These are phyloP conservation scores for Cotesia congregata DNA, from an alignment of 2,888 invertebrate genomes.

Conservation along the genomic window DNA sequence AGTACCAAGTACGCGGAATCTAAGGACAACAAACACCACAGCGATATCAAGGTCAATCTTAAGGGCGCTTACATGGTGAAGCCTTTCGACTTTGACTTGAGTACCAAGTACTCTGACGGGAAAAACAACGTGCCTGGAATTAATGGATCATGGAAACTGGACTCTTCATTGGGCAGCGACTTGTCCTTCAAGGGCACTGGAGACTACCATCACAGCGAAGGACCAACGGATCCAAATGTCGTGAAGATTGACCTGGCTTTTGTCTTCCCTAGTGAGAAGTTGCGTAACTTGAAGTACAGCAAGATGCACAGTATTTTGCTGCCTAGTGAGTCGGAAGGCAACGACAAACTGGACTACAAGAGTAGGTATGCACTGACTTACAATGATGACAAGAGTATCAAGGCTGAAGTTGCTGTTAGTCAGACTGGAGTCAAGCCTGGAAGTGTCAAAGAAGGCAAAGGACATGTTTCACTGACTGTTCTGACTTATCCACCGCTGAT, in stretches of 20 bases:
- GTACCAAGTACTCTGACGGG: slow-evolving; percentile 44
- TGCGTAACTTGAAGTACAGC: slow-evolving; percentile 74
- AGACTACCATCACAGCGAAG: slow-evolving; percentile 50
- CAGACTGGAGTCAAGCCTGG: slow-evolving; percentile 61
- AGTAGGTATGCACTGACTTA: slow-evolving; percentile 70
- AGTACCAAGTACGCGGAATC: slow-evolving; percentile 64
- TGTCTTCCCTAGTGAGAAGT: slow-evolving; percentile 74
- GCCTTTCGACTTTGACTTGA: slow-evolving; percentile 48
- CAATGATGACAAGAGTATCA: slow-evolving; percentile 73
- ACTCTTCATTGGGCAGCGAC: slow-evolving; percentile 56
- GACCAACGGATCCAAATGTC: slow-evolving; percentile 69
- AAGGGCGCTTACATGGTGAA: slow-evolving; percentile 52
- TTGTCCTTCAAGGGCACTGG: slow-evolving; percentile 50
- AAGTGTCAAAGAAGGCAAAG: slow-evolving; percentile 67
- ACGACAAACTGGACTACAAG: slow-evolving; percentile 60
- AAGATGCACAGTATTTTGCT: slow-evolving; percentile 64
- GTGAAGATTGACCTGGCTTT: slow-evolving; percentile 72
- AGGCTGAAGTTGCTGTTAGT: slow-evolving; percentile 63
- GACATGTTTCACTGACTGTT: slow-evolving; percentile 69
- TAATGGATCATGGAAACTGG: slow-evolving; percentile 47
- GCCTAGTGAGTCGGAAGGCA: slow-evolving; percentile 54
- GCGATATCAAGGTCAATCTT: slow-evolving; percentile 52
- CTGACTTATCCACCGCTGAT: slow-evolving; percentile 72
- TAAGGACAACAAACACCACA: slow-evolving; percentile 49
- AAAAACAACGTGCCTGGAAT: slow-evolving; percentile 24